phyloP scores from a whole-genome alignment of 2,113 vertebrate genomes.

The Herpetotheres cachinnans region DNA sequence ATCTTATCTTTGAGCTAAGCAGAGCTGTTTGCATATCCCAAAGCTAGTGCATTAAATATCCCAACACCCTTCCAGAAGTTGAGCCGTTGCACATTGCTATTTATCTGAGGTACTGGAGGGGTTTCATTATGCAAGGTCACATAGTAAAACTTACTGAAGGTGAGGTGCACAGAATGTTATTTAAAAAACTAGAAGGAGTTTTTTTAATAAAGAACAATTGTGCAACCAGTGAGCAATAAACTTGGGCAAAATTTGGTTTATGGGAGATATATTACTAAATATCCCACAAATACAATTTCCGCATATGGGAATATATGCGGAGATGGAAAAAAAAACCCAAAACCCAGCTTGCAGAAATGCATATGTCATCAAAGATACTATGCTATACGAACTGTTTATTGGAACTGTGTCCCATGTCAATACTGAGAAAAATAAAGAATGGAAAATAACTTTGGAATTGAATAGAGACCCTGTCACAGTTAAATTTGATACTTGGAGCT shows the following conservation, averaged over 20 bases:
- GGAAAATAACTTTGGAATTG: slow-evolving; percentile 45
- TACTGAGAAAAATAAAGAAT: slow-evolving; percentile 54
- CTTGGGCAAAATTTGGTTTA: neutral
- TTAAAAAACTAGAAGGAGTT: neutral
- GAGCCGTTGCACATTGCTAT: neutral
- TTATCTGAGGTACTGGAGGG: neutral
- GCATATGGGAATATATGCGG: neutral
- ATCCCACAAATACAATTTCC: slow-evolving; percentile 1
- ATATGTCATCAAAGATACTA: neutral
- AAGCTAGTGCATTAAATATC: neutral
- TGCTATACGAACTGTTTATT: slow-evolving; percentile 49
- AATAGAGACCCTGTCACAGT: slow-evolving; percentile 40
- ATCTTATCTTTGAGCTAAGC: slow-evolving; percentile 26
- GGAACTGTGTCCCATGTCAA: slow-evolving; percentile 49
- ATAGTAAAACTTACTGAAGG: slow-evolving; percentile 1
- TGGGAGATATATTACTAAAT: slow-evolving; percentile 21
- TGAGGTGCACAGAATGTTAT: neutral
- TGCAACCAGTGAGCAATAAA: slow-evolving; percentile 32
- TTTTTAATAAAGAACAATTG: slow-evolving; percentile 39
- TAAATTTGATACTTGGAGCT: slow-evolving; percentile 30
- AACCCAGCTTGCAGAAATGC: neutral
- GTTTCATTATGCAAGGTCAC: slow-evolving; percentile 2
- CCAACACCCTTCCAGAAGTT: slow-evolving; percentile 3
- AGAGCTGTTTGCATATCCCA: neutral
- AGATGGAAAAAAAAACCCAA: neutral